Conservation (phyloP, 2,888 invertebrate genomes). For the Buathra laborator region DNA sequence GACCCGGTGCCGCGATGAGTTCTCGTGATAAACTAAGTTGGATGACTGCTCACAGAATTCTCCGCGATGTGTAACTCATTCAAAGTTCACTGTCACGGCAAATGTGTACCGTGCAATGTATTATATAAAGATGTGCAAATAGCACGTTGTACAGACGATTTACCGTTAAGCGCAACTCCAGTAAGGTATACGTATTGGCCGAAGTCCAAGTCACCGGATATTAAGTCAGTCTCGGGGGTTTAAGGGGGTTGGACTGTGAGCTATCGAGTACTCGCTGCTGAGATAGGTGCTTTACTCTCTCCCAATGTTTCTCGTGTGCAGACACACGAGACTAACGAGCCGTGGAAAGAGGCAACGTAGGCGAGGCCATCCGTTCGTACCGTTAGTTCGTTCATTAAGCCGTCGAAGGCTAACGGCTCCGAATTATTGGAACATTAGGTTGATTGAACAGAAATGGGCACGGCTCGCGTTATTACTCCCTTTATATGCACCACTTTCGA, state of each 20-base stretch:
- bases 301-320: conserved; percentile 7
- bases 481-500: conserved; percentile 30
- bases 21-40: conserved; percentile 8
- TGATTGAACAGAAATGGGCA: conserved; percentile 83
- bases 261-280: conserved; percentile 52
- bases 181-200: conserved; percentile 56
- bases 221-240: conserved; percentile 44
- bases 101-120: conserved; percentile 10
- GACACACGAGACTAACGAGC: conserved; percentile 38
- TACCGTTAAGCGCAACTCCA: conserved; percentile 51
- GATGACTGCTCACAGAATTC: not conserved
- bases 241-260: conserved; percentile 10
- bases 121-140: conserved; percentile 32
- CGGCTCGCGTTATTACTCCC: conserved; percentile 74
- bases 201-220: conserved; percentile 62
- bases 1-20: not conserved
- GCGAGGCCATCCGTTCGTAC: conserved; percentile 78
- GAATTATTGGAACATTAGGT: conserved; percentile 84
- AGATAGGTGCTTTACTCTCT: conserved; percentile 38
- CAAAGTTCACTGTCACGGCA: conserved; percentile 24
- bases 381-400: conserved; percentile 77
- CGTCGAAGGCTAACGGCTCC: conserved; percentile 76
- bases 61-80: not conserved
- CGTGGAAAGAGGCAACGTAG: conserved; percentile 58
- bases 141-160: conserved; percentile 48